Conservation (phyloP, 2,888 invertebrate genomes). For the Ceramica pisi region DNA sequence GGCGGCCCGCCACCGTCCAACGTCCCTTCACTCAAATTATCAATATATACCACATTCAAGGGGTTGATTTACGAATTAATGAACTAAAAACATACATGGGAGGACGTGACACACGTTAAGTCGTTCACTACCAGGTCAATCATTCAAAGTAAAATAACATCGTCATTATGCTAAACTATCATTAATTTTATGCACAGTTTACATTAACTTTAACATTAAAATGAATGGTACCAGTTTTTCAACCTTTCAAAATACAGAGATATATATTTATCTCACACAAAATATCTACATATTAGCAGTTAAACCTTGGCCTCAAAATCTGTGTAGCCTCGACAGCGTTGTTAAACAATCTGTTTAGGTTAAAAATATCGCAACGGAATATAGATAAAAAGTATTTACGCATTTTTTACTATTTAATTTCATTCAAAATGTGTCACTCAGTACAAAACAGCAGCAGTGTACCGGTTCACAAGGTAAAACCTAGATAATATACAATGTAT, state of each 20-base stretch:
- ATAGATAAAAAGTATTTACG: conserved; percentile 70
- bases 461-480: not conserved
- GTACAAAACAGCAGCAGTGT: conserved; percentile 2
- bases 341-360: conserved; percentile 84
- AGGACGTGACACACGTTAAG: conserved; percentile 60
- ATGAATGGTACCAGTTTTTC: conserved; percentile 74
- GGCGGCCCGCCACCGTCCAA: conserved; percentile 68
- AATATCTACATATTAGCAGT: conserved; percentile 84
- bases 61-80: conserved; percentile 81
- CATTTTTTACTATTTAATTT: conserved; percentile 48
- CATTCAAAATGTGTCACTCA: not conserved
- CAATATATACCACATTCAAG: conserved; percentile 72
- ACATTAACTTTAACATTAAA: conserved; percentile 57
- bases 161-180: conserved; percentile 63
- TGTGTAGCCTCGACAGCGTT: conserved; percentile 82
- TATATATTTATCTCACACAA: conserved; percentile 81
- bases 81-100: conserved; percentile 72
- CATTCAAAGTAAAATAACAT: conserved; percentile 54
- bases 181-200: conserved; percentile 68
- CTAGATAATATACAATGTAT: no score
- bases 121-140: conserved; percentile 59
- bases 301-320: conserved; percentile 88
- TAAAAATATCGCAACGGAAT: conserved; percentile 84
- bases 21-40: conserved; percentile 71
- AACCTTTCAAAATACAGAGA: conserved; percentile 73